phyloP scores from a whole-genome alignment of 1,140 invertebrate genomes.

The Heliconius congener region DNA sequence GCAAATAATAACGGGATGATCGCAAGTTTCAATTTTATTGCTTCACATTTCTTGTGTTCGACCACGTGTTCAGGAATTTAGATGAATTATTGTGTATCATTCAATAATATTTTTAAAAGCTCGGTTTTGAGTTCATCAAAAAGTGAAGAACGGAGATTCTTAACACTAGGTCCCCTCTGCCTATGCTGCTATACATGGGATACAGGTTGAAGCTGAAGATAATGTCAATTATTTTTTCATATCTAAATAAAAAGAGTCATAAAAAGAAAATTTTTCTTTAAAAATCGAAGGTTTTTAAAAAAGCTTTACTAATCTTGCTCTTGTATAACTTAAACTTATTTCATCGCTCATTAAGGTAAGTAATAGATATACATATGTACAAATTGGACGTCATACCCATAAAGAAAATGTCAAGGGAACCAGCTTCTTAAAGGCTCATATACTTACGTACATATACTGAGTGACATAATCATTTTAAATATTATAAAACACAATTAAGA shows the following conservation, averaged over 20 bases:
- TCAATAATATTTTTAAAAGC: neutral
- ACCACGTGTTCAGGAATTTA: neutral
- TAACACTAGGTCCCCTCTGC: too few relatives aligned
- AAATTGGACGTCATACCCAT: neutral
- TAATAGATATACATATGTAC: neutral
- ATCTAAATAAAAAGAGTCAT: too few relatives aligned
- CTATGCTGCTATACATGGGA: too few relatives aligned
- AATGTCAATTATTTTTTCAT: neutral
- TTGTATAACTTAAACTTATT: too few relatives aligned
- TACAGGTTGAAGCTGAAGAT: too few relatives aligned
- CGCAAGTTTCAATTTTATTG: slow-evolving; percentile 22
- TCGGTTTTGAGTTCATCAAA: too few relatives aligned
- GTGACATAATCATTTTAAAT: slow-evolving; percentile 2
- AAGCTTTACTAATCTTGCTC: too few relatives aligned
- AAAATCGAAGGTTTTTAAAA: too few relatives aligned
- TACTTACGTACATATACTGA: neutral
- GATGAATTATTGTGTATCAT: neutral
- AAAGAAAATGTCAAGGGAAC: slow-evolving; percentile 32
- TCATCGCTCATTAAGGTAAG: neutral
- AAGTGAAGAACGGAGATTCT: too few relatives aligned
- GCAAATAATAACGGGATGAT: slow-evolving; percentile 28
- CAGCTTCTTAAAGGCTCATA: slow-evolving; percentile 6
- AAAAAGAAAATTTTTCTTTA: too few relatives aligned
- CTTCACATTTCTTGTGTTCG: neutral
- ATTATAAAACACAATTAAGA: neutral